Conservation (phyloP, 1,140 invertebrate species). For the Trypoxylus dichotomus region DNA sequence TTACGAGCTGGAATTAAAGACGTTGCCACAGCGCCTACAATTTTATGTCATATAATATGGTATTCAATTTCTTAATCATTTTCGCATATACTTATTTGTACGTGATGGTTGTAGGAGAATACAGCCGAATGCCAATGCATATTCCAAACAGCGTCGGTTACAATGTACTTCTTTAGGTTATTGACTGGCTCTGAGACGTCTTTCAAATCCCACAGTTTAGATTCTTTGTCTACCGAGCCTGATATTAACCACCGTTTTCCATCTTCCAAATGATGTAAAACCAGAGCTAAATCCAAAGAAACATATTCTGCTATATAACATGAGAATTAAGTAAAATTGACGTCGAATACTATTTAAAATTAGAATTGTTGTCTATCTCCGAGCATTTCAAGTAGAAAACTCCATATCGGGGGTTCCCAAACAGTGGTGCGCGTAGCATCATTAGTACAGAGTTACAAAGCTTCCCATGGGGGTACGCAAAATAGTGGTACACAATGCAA, state of each 20-base stretch:
- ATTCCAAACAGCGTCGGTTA: slow-evolving; percentile 44
- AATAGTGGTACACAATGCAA: no score
- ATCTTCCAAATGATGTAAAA: slow-evolving; percentile 35
- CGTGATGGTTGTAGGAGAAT: slow-evolving; percentile 36
- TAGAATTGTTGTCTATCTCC: no score
- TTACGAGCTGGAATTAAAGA: slow-evolving; percentile 37
- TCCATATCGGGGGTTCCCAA: no score
- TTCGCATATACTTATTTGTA: slow-evolving; percentile 33
- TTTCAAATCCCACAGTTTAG: slow-evolving; percentile 45
- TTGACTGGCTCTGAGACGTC: slow-evolving; percentile 31
- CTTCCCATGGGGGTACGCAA: no score
- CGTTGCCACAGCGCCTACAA: slow-evolving; percentile 31
- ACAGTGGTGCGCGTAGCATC: no score
- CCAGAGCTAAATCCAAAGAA: slow-evolving; percentile 35
- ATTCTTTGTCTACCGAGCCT: slow-evolving; percentile 39
- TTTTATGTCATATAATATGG: neutral
- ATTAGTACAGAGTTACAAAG: no score
- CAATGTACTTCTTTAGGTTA: slow-evolving; percentile 33
- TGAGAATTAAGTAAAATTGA: neutral
- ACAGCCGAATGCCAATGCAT: slow-evolving; percentile 42
- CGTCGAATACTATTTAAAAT: neutral
- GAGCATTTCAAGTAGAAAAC: no score
- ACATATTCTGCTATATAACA: neutral
- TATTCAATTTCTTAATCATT: neutral
- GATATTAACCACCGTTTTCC: slow-evolving; percentile 44